Evolutionary conservation across 2,113 vertebrate species (phyloP), one percentile per base, ranked within the genome.

Genomic region (Prochilodus magdalenae): DNA sequence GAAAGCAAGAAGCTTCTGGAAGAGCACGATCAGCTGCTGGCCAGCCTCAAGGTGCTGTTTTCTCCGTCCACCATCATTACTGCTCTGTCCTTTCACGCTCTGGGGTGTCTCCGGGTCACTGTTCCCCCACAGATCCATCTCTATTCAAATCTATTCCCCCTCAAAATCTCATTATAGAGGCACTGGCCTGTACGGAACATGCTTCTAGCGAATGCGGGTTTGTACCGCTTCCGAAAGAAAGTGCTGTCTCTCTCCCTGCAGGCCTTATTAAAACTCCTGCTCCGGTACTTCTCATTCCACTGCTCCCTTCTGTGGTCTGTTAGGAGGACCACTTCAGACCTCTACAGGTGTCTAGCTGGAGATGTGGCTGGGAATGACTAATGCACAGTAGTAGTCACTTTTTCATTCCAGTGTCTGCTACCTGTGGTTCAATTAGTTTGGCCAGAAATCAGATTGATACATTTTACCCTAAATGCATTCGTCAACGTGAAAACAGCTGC

Each of bases 11-110:
- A 91, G 16, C 91, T 98, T 59, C 89, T 97, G 36, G 89, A 92
- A 60, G 96, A 98, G 76, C 97, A 97, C 36, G 93, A 95, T 86
- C 91, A 95, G 75, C 95, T 98, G 60, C 89, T 97, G 76, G 87
- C 88, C 62, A 98, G 95, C 76, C 95, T 99, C 62, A 95, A 97
- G 96, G 97, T 99, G 93, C 90, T 20, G 0, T 33, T 26, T 13
- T 44, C 65, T 70, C 26, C 36, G 40, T 36, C 33, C 24, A 12
- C 2, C 14, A 33, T 49, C 29, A 10, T 60, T 62, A n/a, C 13
- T 24, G 16, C 18, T 79, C 49, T n/a, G 14, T 67, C 22, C 26
- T 11, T 14, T 60, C 8, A 11, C 8, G 14, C 24, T 26, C n/a
- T 51, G 36, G 30, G n/a, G n/a, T n/a, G n/a, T n/a, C 20, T 33